phyloP scores from a whole-genome alignment of 2,888 invertebrate species.

The Netelia virgata region DNA sequence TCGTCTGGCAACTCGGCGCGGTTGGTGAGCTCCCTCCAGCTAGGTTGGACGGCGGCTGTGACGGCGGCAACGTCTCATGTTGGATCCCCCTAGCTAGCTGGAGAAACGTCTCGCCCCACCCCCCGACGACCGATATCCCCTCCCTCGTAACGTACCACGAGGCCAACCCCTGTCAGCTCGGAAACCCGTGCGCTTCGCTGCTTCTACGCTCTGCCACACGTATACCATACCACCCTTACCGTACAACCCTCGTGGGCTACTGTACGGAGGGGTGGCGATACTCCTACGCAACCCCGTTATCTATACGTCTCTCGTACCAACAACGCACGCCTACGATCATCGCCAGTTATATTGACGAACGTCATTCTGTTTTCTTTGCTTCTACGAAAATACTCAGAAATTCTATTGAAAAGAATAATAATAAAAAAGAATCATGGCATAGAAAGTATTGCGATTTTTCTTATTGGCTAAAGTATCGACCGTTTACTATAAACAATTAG shows the following conservation, averaged over 20 bases:
- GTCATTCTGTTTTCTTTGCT: conserved; percentile 10
- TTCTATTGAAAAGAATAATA: neutral
- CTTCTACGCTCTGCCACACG: conserved; percentile 71
- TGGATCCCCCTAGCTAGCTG: conserved; percentile 62
- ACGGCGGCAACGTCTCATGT: conserved; percentile 71
- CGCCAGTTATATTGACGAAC: conserved; percentile 20
- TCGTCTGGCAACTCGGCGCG: conserved; percentile 81
- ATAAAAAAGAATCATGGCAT: neutral
- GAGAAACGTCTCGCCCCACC: conserved; percentile 74
- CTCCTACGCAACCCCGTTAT: conserved; percentile 83
- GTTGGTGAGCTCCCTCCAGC: conserved; percentile 69
- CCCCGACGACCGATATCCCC: conserved; percentile 73
- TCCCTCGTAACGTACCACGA: conserved; percentile 71
- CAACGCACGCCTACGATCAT: conserved; percentile 66
- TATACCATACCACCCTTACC: neutral
- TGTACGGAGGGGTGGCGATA: conserved; percentile 76
- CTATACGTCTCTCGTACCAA: conserved; percentile 76
- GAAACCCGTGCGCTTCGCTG: conserved; percentile 76
- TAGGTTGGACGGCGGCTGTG: conserved; percentile 71
- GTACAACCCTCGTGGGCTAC: conserved; percentile 74
- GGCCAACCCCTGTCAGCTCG: conserved; percentile 82
- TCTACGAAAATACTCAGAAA: conserved; percentile 32
- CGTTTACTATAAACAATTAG: too few species aligned
- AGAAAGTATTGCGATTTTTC: too few species aligned
- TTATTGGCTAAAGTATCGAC: too few species aligned